phyloP scores from a whole-genome alignment of 2,113 vertebrate species.

The Hippocampus guttulatus region DNA sequence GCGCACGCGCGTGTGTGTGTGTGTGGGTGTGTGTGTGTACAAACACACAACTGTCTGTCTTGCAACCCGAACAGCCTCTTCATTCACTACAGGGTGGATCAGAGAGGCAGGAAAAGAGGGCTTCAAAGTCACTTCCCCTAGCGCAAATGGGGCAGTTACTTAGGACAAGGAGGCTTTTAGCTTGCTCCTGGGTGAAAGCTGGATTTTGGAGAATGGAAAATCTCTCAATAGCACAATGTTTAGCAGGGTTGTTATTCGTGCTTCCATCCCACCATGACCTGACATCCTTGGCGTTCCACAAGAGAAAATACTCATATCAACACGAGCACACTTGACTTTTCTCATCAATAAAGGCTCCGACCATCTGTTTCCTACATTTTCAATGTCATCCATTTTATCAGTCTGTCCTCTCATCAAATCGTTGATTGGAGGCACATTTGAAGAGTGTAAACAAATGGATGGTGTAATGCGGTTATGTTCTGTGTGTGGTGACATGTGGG shows the following conservation, averaged over 20 bases:
- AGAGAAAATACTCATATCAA: background rate
- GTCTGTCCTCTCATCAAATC: background rate
- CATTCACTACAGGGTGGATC: slow-evolving; percentile 12
- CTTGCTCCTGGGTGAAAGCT: background rate
- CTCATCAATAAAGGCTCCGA: background rate
- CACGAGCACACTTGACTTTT: background rate
- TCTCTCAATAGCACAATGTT: background rate
- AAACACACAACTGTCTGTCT: background rate
- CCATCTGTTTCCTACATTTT: background rate
- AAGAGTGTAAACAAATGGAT: background rate
- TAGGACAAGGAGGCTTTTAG: slow-evolving; percentile 1
- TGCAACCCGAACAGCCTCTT: slow-evolving; percentile 4
- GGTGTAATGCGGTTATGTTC: background rate
- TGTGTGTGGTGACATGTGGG: too few species aligned
- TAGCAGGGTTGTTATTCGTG: background rate
- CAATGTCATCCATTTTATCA: background rate
- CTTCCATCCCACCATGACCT: background rate
- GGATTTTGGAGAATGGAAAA: background rate
- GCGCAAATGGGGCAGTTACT: background rate
- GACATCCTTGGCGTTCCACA: background rate
- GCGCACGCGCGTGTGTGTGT: too few species aligned
- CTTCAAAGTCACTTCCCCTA: slow-evolving; percentile 7
- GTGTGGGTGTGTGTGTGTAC: background rate
- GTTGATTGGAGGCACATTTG: background rate
- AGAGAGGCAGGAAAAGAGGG: slow-evolving; percentile 5